Conservation (phyloP, 2,113 vertebrate species). For the Centropus unirufus region DNA sequence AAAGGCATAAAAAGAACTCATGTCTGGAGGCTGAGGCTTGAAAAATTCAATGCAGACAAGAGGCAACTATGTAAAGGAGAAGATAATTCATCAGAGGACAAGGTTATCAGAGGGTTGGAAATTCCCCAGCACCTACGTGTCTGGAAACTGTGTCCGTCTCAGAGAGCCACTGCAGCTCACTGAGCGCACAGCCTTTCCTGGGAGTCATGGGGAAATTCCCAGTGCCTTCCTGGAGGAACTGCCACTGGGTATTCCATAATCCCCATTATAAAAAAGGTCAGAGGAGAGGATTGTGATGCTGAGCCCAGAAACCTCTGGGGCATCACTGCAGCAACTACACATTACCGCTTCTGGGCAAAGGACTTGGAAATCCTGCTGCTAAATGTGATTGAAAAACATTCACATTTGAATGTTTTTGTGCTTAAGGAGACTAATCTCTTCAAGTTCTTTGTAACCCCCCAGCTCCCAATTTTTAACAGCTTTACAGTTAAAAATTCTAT, state of each 20-base stretch:
- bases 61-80: not conserved
- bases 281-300: not conserved
- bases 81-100: not conserved
- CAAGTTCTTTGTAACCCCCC: not conserved
- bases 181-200: not conserved
- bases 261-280: rapidly evolving
- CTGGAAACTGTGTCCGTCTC: rapidly evolving
- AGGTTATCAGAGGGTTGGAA: not conserved
- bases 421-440: not conserved
- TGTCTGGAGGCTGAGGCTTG: not conserved
- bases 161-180: not conserved
- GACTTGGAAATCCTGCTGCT: not conserved
- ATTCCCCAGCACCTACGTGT: rapidly evolving
- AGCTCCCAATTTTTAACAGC: not conserved
- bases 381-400: not conserved
- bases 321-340: rapidly evolving
- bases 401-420: not conserved
- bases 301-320: not conserved
- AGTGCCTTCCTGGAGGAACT: not conserved
- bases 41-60: not conserved
- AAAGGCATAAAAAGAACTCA: not conserved
- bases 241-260: not conserved
- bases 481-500: not conserved
- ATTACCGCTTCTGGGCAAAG: not conserved
- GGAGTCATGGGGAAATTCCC: not conserved